Base-by-base conservation (phyloP, 1,140 invertebrate species). In the Drosophila eugracilis region DNA sequence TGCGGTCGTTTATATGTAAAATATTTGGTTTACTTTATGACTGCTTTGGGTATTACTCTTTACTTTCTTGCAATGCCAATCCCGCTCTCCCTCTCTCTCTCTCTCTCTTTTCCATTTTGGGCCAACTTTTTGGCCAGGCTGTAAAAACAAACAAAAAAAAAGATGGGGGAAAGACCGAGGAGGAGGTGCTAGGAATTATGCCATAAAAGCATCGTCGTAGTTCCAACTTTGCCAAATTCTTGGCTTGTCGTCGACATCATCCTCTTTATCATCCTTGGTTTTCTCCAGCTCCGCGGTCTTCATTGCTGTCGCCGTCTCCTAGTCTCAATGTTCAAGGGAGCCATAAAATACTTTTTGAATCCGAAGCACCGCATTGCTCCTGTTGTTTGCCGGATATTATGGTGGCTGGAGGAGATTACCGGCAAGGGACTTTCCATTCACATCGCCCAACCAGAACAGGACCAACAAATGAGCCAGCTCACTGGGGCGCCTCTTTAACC, bases 1-100 rank as follows among this genome's bases (percentile, higher is more conserved):
- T 85, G 81, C 69, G 81, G 81, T 86, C 81, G 83, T 88, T 86
- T 86, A 86, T 88, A 86, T 88, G 81, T 86, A 86, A 86, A 86
- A 88, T 86, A 86, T 86, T 86, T 86, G 77, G 81, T 78, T 88
- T 88, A 83, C 74, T 88, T 88, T 88, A 88, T 78, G 83, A 81
- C 83, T 88, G 83, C 83, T 88, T 60, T 88, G 83, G 83, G 83
- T 83, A 83, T 88, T 88, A 88, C 83, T 88, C 78, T 78, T 88
- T 83, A 88, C 83, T 83, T 86, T 86, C 77, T 75, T 80, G 77
- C 81, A 48, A 60, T 86, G 81, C 81, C 80, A 85, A 85, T 85
- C 80, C 76, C 36, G n/a, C 44, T 26, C 48, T 1, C 47, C 26
- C 42, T 1, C 48, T 12, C n/a, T 86, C 76, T 39, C 44, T 26